These are phyloP conservation scores for Melinopterus prodromus DNA, from an alignment of 2,888 invertebrate species.

Conservation along the genomic window DNA sequence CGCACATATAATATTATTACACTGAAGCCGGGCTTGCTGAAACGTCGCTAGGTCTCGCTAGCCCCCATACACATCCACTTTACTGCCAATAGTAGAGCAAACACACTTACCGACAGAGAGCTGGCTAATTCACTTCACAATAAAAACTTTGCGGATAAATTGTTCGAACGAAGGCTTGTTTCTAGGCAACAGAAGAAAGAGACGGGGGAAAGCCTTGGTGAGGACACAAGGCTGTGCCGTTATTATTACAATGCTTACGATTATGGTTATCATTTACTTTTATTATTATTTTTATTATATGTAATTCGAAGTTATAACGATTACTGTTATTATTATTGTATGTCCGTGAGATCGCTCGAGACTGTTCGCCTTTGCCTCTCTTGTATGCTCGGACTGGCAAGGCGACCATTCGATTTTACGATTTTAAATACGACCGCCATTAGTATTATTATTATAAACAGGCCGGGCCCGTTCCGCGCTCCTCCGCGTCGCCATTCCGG, in stretches of 20 bases:
- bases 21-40: slow-evolving; percentile 31
- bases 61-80: background rate
- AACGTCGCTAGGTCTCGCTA: slow-evolving; percentile 1
- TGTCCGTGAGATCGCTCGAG: slow-evolving; percentile 47
- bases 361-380: slow-evolving; percentile 32
- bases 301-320: slow-evolving; percentile 58
- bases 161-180: slow-evolving; percentile 11
- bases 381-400: slow-evolving; percentile 27
- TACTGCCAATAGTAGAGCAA: background rate
- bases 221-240: slow-evolving; percentile 45
- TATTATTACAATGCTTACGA: slow-evolving; percentile 55
- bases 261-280: slow-evolving; percentile 58
- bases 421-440: slow-evolving; percentile 43
- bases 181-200: slow-evolving; percentile 24
- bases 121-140: slow-evolving; percentile 25
- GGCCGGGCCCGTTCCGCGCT: slow-evolving; percentile 4
- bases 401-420: slow-evolving; percentile 39
- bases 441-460: slow-evolving; percentile 40
- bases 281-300: slow-evolving; percentile 58
- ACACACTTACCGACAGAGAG: slow-evolving; percentile 21
- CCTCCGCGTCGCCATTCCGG: background rate
- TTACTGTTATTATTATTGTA: slow-evolving; percentile 55
- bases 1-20: slow-evolving; percentile 43
- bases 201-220: slow-evolving; percentile 35
- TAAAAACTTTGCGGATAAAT: slow-evolving; percentile 30